phyloP scores from a whole-genome alignment of 2,113 vertebrate species.

The Neopipo cinnamomea region DNA sequence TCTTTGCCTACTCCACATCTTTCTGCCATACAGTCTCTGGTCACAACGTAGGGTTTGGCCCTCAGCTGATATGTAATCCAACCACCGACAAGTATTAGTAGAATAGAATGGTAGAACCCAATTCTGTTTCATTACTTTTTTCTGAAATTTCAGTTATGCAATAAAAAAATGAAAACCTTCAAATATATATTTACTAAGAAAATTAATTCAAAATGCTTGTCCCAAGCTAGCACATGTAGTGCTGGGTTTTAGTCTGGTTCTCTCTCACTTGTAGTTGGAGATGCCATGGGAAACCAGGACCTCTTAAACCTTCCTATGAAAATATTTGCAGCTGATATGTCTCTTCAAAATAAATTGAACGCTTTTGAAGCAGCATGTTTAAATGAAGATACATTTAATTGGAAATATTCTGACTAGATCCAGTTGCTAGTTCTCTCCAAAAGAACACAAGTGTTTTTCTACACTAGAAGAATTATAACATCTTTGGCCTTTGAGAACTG shows the following conservation, averaged over 20 bases:
- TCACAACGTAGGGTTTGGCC: not conserved
- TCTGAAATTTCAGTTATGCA: not conserved
- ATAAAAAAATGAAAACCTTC: not conserved
- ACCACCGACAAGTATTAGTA: not conserved
- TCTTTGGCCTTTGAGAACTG: not conserved
- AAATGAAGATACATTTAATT: not conserved
- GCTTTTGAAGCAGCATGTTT: not conserved
- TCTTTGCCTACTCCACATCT: not conserved
- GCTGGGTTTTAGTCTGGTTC: not conserved
- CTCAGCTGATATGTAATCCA: not conserved
- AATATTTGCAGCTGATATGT: not conserved
- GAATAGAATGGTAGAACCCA: not conserved
- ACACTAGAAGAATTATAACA: not conserved
- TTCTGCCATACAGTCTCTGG: rapidly evolving
- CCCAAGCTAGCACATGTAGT: not conserved
- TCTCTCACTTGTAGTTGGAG: not conserved
- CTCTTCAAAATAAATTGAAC: not conserved
- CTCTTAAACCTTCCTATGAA: not conserved
- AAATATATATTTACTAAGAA: not conserved
- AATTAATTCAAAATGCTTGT: not conserved
- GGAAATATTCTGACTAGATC: not conserved
- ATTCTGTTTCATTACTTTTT: not conserved
- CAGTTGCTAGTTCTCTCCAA: not conserved
- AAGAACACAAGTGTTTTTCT: not conserved
- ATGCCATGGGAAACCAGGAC: not conserved